Percentiles rank a stretch among this genome's conserved stretches.
These are phyloP conservation scores for Coluber constrictor DNA, from an alignment of 2,797 vertebrate genomes.

Conservation along the genomic window DNA sequence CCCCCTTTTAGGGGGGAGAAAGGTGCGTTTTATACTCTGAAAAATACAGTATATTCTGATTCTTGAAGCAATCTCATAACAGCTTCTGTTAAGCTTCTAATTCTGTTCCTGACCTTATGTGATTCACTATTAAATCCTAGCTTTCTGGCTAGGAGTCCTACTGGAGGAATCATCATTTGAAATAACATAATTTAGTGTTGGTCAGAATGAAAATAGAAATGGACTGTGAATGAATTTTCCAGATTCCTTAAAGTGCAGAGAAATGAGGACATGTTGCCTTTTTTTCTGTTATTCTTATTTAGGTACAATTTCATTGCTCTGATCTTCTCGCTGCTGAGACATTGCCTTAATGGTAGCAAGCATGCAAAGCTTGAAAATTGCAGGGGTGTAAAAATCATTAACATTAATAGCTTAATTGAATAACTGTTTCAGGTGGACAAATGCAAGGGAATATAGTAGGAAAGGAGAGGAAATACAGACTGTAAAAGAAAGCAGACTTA, in stretches of 20 bases:
- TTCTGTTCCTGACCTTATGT: neutral
- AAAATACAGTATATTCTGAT: neutral
- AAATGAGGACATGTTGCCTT: neutral
- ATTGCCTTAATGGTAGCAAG: neutral
- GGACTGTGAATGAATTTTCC: neutral
- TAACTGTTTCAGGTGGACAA: neutral
- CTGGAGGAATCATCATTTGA: neutral
- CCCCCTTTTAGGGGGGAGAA: too few relatives aligned
- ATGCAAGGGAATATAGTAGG: neutral
- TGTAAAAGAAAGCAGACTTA: neutral
- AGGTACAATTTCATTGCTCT: neutral
- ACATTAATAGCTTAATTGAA: neutral
- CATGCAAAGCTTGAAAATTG: neutral
- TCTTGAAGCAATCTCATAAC: slow-evolving; percentile 22
- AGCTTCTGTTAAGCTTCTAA: neutral
- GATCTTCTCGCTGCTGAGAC: neutral
- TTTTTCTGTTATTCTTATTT: neutral
- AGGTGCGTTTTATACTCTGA: too few relatives aligned
- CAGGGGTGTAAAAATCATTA: neutral
- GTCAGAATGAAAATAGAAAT: neutral
- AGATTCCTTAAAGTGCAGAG: neutral
- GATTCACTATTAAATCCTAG: neutral
- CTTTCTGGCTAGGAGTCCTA: neutral
- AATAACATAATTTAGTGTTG: neutral
- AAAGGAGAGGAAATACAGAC: neutral